Evolutionary conservation across 2,113 vertebrate genomes (phyloP).

Genomic region (Caloenas nicobarica): DNA sequence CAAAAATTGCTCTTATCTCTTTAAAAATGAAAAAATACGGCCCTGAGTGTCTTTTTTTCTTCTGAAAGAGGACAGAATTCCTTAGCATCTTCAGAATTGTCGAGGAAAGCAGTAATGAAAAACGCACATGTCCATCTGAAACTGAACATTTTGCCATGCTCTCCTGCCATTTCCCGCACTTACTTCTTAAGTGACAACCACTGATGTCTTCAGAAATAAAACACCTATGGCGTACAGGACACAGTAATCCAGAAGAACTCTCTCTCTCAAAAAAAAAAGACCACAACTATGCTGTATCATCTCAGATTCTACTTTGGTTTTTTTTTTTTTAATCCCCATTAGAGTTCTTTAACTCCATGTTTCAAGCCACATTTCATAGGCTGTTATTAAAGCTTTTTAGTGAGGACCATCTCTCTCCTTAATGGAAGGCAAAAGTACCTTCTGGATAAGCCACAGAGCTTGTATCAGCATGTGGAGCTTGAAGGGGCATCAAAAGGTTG

Average conservation of each 20-base stretch:
- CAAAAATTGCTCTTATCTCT: background rate
- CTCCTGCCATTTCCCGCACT: background rate
- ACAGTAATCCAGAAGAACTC: background rate
- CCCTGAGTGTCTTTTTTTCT: background rate
- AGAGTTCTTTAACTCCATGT: background rate
- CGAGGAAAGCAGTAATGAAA: background rate
- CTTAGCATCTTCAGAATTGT: background rate
- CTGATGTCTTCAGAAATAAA: conserved; percentile 1
- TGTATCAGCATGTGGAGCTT: background rate
- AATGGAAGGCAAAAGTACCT: background rate
- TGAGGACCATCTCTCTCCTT: background rate
- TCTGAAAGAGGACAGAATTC: background rate
- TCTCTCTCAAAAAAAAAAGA: background rate
- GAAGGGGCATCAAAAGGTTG: background rate
- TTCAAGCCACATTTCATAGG: background rate
- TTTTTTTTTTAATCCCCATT: background rate
- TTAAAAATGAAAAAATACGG: background rate
- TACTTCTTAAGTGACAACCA: background rate
- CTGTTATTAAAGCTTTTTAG: background rate
- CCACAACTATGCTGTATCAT: background rate
- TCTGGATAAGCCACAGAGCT: background rate
- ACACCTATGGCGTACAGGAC: background rate
- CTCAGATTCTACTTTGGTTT: background rate
- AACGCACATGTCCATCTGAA: background rate
- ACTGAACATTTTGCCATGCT: background rate